Conservation (phyloP, 2,888 invertebrate genomes). For the Trachelus tabidus region DNA sequence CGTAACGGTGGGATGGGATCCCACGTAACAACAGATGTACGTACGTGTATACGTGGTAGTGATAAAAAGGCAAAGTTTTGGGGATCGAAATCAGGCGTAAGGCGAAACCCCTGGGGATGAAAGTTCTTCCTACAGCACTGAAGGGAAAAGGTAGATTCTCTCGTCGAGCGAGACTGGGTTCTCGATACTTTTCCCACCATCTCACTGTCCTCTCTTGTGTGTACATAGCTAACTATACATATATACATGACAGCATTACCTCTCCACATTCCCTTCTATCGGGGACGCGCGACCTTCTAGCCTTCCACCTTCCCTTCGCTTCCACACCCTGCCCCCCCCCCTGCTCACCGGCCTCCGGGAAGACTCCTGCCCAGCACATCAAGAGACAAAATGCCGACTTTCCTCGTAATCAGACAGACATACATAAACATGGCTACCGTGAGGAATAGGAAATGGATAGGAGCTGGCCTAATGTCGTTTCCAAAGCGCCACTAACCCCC, state of each 20-base stretch:
- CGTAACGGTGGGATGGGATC: slow-evolving; percentile 15
- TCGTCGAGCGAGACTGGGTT: slow-evolving; percentile 39
- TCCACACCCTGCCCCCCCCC: too few relatives aligned
- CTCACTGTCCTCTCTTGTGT: too few relatives aligned
- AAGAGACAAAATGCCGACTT: slow-evolving; percentile 40
- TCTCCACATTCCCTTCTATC: too few relatives aligned
- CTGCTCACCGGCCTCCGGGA: not conserved
- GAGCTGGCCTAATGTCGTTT: slow-evolving; percentile 9
- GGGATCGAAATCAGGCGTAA: slow-evolving; percentile 56
- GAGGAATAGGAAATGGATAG: slow-evolving; percentile 8
- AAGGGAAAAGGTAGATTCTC: slow-evolving; percentile 19
- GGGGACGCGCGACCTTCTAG: too few relatives aligned
- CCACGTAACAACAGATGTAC: too few relatives aligned
- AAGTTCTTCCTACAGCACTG: slow-evolving; percentile 45
- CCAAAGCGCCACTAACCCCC: slow-evolving; percentile 8
- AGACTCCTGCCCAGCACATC: slow-evolving; percentile 23
- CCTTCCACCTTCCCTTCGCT: too few relatives aligned
- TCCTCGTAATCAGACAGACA: slow-evolving; percentile 33
- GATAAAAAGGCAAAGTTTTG: slow-evolving; percentile 48
- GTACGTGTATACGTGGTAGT: slow-evolving; percentile 6
- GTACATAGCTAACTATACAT: too few relatives aligned
- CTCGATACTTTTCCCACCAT: slow-evolving; percentile 38
- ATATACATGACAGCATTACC: too few relatives aligned
- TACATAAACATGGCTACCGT: slow-evolving; percentile 30
- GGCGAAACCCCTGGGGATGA: slow-evolving; percentile 47